A percentile compares a stretch with the other conserved stretches of the same genome.
phyloP scores from a whole-genome alignment of 2,113 vertebrate genomes.

The Poeciliopsis occidentalis region DNA sequence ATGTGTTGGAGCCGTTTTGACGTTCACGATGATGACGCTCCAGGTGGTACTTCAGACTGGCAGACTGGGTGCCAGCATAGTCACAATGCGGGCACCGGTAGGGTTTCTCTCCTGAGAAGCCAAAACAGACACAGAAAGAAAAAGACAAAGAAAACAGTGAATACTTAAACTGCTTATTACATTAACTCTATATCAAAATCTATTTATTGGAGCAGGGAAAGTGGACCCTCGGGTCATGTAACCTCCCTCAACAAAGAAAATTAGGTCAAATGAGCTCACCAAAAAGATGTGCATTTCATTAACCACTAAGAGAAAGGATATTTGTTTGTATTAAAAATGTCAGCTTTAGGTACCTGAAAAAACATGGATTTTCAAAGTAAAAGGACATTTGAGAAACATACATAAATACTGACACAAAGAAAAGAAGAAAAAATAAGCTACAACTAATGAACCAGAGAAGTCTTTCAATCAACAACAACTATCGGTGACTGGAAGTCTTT shows the following conservation, averaged over 20 bases:
- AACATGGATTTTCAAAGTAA: neutral
- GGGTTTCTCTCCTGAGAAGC: slow-evolving; percentile 93
- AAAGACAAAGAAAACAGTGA: slow-evolving; percentile 65
- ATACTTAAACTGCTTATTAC: slow-evolving; percentile 80
- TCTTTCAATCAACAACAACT: slow-evolving; percentile 27
- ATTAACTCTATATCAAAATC: slow-evolving; percentile 75
- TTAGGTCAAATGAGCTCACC: slow-evolving; percentile 72
- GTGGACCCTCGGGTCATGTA: slow-evolving; percentile 78
- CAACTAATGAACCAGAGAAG: slow-evolving; percentile 26
- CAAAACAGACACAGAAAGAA: slow-evolving; percentile 52
- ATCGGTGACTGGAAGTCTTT: slow-evolving; percentile 2
- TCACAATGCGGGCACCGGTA: slow-evolving; percentile 99
- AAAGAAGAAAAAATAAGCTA: neutral
- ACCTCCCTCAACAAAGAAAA: slow-evolving; percentile 76
- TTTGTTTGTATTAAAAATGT: slow-evolving; percentile 22
- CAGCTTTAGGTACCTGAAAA: neutral
- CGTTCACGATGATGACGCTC: slow-evolving; percentile 95
- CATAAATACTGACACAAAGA: neutral
- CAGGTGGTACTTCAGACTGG: slow-evolving; percentile 96
- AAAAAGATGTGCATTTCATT: slow-evolving; percentile 64
- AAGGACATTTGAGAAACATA: neutral
- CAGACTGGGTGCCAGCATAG: slow-evolving; percentile 98
- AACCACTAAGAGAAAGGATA: slow-evolving; percentile 45
- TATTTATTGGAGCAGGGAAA: slow-evolving; percentile 76
- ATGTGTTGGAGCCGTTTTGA: slow-evolving; percentile 88